Conservation (phyloP, 1,140 invertebrate genomes). For the Drosophila funebris region DNA sequence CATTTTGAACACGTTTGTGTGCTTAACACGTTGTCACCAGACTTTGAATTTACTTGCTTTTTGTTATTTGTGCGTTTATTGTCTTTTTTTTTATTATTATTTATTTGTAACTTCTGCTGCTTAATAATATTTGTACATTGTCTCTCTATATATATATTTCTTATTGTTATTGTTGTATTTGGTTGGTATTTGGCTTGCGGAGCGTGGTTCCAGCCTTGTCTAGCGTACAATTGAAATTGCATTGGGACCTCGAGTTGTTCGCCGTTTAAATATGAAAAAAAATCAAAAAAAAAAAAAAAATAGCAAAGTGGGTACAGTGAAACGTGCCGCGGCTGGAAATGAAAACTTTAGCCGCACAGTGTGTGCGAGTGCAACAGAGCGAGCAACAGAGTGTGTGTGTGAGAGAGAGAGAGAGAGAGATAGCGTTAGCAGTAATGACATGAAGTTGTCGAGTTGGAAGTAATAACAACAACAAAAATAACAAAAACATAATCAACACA, state of each 20-base stretch:
- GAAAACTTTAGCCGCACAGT: constrained; percentile 14
- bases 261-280: constrained; percentile 72
- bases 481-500: constrained; percentile 73
- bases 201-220: constrained; percentile 58
- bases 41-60: constrained; percentile 1
- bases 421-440: constrained; percentile 25
- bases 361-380: constrained; percentile 33
- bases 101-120: neutral
- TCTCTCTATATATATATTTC: constrained; percentile 2
- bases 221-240: constrained; percentile 71
- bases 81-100: no score
- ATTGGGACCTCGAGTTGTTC: constrained; percentile 47
- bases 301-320: constrained; percentile 55
- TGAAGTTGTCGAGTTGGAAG: constrained; percentile 69
- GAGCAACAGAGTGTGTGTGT: neutral
- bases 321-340: constrained; percentile 63
- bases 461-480: constrained; percentile 57
- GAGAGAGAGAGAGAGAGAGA: neutral
- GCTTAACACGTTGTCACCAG: constrained; percentile 20
- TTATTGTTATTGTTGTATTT: constrained; percentile 13
- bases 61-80: no score
- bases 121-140: constrained; percentile 7
- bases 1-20: constrained; percentile 50
- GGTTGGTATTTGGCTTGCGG: constrained; percentile 7
- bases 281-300: constrained; percentile 65